Evolutionary conservation across 2,888 invertebrate genomes (phyloP).

Genomic region (Andrena fulva): DNA sequence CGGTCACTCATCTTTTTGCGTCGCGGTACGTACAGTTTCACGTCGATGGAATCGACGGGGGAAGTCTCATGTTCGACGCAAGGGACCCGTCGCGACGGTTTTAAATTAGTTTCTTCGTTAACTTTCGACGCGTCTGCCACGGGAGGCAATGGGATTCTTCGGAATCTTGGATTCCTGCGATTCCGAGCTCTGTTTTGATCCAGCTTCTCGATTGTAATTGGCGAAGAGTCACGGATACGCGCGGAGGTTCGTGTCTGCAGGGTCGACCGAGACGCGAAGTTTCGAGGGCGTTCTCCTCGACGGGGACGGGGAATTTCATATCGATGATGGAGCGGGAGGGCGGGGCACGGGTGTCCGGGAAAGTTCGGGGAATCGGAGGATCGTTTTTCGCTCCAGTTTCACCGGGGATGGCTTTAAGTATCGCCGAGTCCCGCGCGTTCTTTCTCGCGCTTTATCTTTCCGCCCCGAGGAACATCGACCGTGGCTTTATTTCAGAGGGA

Average conservation of each 20-base stretch:
- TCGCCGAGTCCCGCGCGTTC: conserved; percentile 39
- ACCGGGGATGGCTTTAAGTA: conserved; percentile 43
- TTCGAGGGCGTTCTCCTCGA: background rate
- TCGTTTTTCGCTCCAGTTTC: conserved; percentile 59
- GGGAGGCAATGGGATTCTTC: conserved; percentile 23
- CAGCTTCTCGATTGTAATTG: conserved; percentile 24
- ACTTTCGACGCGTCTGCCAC: background rate
- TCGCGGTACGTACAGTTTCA: background rate
- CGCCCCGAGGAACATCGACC: conserved; percentile 46
- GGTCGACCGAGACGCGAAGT: conserved; percentile 5
- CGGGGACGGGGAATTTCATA: conserved; percentile 25
- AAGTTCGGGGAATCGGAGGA: conserved; percentile 43
- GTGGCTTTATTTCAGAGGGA: conserved; percentile 73
- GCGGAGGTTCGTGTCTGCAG: background rate
- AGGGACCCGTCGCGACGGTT: background rate
- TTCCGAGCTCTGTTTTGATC: conserved; percentile 7
- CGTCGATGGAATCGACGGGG: background rate
- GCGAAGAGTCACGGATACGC: conserved; percentile 22
- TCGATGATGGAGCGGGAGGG: background rate
- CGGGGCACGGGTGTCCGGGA: conserved; percentile 6
- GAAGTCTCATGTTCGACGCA: conserved; percentile 26
- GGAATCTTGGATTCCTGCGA: conserved; percentile 9
- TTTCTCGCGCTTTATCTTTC: conserved; percentile 62
- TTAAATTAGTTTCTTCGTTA: background rate
- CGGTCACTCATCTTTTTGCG: background rate